Percentiles rank a stretch among this genome's conserved stretches.
These are phyloP conservation scores for Chymomyza costata DNA, from an alignment of 1,140 invertebrate genomes.

Conservation along the genomic window DNA sequence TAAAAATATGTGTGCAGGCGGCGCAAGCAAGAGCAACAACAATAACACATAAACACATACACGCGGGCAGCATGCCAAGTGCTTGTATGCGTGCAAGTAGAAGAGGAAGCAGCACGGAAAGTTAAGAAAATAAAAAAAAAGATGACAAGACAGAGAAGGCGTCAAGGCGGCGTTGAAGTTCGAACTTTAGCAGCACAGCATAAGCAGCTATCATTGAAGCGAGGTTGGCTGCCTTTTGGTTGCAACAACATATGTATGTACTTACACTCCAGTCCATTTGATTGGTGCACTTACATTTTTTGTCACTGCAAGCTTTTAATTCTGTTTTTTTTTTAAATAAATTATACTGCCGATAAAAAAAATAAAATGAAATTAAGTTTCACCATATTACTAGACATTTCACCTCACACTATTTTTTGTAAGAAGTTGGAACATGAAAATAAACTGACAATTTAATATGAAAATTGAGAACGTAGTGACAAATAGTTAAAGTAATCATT, in stretches of 20 bases:
- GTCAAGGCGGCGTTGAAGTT: constrained; percentile 32
- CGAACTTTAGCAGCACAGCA: constrained; percentile 34
- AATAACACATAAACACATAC: constrained; percentile 21
- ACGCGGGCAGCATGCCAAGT: constrained; percentile 27
- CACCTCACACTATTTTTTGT: too few species aligned
- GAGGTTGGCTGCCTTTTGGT: constrained; percentile 36
- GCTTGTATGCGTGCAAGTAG: constrained; percentile 25
- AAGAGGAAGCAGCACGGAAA: constrained; percentile 55
- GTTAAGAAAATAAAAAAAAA: constrained; percentile 53
- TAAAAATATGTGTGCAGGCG: constrained; percentile 60
- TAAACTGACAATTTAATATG: too few species aligned
- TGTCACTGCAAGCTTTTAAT: too few species aligned
- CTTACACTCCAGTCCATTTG: too few species aligned
- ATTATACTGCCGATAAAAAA: too few species aligned
- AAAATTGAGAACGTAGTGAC: too few species aligned
- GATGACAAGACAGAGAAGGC: constrained; percentile 15
- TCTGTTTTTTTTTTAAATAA: too few species aligned
- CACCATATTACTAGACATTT: too few species aligned
- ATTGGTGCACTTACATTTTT: too few species aligned
- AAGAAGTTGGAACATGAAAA: too few species aligned
- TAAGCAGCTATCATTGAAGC: constrained; percentile 10
- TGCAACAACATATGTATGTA: constrained; percentile 10
- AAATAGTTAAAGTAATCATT: too few species aligned
- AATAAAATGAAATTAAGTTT: too few species aligned
- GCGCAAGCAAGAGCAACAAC: constrained; percentile 16